Base-by-base conservation (phyloP, 2,797 vertebrate genomes). In the Leuciscus waleckii region DNA sequence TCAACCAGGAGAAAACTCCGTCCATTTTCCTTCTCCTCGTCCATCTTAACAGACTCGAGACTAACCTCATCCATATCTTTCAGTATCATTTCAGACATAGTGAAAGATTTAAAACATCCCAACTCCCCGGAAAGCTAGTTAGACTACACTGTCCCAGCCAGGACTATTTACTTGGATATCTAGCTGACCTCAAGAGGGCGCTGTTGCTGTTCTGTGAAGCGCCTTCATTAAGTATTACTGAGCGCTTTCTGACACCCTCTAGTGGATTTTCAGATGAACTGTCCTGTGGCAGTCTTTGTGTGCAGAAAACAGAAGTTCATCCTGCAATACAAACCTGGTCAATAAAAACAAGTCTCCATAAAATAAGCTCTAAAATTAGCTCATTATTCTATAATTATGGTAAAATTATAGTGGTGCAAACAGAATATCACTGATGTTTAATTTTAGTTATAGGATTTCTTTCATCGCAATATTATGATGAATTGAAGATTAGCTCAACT, bases 1-100 rank as follows among this genome's bases (percentile, higher is more conserved):
- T 95, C 93, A 83, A 96, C 94, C 79, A 96, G 65, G 43, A 96
- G 94, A 85, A 96, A 96, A 91, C 95, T 96, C 77, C 87, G 87
- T 67, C 39, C 87, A 2, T 61, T 85, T 17, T 41, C 87, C 0
- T 74, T 29, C 80, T 84, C 39, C 84, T 91, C 90, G 29, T 90
- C 91, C 0, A 86, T 77, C 86, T 90, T 91, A 69, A 41, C 56
- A 6, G 89, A 76, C 46, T 88, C 61, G 26, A 91, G 86, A 69
- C 92, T 90, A 77, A 93, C 43, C 7, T 88, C 93, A 54, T 94
- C 93, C 92, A 94, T 94, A 80, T 93, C 92, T 56, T 91, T 92
- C 92, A 94, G 87, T 21, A 95, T 81, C 84, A 93, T 90, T 10
- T 95, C 94, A 1, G 94, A 96, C 95, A 95, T 94, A 49, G 79